These are phyloP conservation scores for Haliclona indistincta DNA, from an alignment of 37 sponge, comb jelly and placozoan genomes.

Conservation along the genomic window DNA sequence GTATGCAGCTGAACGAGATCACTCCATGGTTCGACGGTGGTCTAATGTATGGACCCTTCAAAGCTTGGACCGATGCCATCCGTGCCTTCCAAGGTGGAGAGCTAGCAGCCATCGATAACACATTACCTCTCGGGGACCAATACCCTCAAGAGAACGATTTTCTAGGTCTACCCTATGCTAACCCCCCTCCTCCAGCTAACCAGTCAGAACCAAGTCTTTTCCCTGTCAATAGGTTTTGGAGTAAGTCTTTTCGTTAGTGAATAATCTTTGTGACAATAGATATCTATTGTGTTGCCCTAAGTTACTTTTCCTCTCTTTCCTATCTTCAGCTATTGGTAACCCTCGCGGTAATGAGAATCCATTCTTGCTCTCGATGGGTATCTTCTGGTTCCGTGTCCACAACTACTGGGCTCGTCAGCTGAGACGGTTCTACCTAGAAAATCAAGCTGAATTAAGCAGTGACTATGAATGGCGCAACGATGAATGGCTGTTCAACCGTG, in stretches of 20 bases:
- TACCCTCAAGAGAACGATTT: slow-evolving; percentile 50
- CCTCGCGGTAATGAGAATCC: slow-evolving; percentile 96
- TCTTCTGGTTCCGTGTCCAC: slow-evolving; percentile 93
- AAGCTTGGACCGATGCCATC: slow-evolving; percentile 94
- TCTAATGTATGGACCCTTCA: slow-evolving; percentile 87
- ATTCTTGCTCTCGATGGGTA: slow-evolving; percentile 83
- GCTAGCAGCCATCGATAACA: slow-evolving; percentile 30
- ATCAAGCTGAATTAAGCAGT: neutral
- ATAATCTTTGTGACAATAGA: neutral
- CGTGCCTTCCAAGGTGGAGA: slow-evolving; percentile 53
- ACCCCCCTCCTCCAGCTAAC: slow-evolving; percentile 88
- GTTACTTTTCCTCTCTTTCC: neutral
- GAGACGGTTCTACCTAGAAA: neutral
- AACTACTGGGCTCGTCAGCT: slow-evolving; percentile 79
- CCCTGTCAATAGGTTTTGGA: slow-evolving; percentile 84
- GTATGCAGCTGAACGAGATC: slow-evolving; percentile 96
- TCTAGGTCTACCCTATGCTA: slow-evolving; percentile 86
- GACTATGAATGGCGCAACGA: slow-evolving; percentile 50
- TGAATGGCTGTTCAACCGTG: slow-evolving; percentile 90
- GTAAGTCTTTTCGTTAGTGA: slow-evolving; percentile 55
- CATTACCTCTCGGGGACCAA: neutral
- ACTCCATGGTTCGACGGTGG: slow-evolving; percentile 96
- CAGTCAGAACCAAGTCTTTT: slow-evolving; percentile 61
- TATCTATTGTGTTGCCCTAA: neutral
- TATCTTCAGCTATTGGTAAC: slow-evolving; percentile 85